Conservation (phyloP, 2,113 vertebrate species). For the Zosterops japonicus region DNA sequence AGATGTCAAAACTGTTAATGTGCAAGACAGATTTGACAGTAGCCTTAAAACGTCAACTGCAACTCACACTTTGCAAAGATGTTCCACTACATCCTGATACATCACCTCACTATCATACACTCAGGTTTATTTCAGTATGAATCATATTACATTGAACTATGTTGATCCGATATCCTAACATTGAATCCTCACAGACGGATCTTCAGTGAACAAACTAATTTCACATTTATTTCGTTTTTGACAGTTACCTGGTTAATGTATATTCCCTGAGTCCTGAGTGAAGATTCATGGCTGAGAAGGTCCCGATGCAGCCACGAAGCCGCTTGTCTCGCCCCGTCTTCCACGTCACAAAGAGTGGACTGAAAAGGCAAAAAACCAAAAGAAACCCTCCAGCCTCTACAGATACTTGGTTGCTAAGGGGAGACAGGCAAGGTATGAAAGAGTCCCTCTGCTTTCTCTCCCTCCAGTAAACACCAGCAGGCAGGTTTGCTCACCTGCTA, state of each 20-base stretch:
- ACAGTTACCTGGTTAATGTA: conserved; percentile 83
- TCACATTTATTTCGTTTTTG: neutral
- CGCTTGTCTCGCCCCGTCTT: conserved; percentile 86
- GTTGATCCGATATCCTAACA: neutral
- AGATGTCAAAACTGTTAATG: neutral
- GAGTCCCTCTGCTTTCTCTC: neutral
- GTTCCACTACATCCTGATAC: neutral
- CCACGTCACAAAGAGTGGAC: conserved; percentile 88
- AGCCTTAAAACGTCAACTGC: neutral
- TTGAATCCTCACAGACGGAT: neutral
- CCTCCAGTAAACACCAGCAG: neutral
- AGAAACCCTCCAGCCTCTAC: conserved; percentile 54
- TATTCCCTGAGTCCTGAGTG: conserved; percentile 91
- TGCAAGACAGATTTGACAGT: neutral
- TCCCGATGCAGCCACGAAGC: conserved; percentile 85
- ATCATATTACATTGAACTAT: neutral
- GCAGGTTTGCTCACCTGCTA: neutral
- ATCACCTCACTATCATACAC: neutral
- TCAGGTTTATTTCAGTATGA: neutral
- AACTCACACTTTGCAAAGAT: neutral
- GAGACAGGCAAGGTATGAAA: neutral
- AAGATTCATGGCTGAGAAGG: conserved; percentile 88
- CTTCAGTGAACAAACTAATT: neutral
- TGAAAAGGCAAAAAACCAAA: conserved; percentile 69
- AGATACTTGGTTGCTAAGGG: neutral